Base-by-base conservation (phyloP, 2,888 invertebrate genomes). In the Cinara cedri region DNA sequence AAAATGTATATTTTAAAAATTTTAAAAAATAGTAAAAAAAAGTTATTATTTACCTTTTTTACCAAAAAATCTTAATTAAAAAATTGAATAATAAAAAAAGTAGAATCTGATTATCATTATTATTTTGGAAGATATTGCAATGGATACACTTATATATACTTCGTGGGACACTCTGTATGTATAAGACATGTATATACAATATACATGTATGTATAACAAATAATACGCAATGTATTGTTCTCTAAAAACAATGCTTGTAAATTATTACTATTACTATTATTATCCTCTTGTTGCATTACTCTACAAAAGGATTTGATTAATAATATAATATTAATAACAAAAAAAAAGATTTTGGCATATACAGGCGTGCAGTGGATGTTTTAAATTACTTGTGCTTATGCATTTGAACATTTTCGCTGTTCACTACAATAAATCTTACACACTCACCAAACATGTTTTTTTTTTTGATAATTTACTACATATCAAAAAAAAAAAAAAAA, bases 401-500 rank as follows among this genome's bases (percentile, higher is more conserved):
- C 44, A 13, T 63, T 74, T 74, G 51, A 54, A 26, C 21, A 13
- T 63, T 62, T 74, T 74, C 42, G 21, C 51, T 24, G 21, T 44
- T 51, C 26, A 63, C 42, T 63, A 63, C 51, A 63, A 74, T 74
- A 74, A 74, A 74, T 74, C 74, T 51, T 51, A 42, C 51, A n/a
- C n/a, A 21, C 49, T 63, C 51, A 51, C 63, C 42, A 74, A 74
- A 74, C 74, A 24, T 21, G 74, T 74, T 74, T 74, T 55, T 74
- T 63, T 62, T 51, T 21, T 21, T 51, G 51, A 63, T 21, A 42
- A 63, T 26, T 49, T 60, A 42, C 34, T 8, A 13, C 14, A 62
- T 10, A 42, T 21, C n/a, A n/a, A n/a, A n/a, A n/a, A n/a, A n/a
- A n/a, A n/a, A n/a, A n/a, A n/a, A 49, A 51, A 72, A 74, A 63